A percentile compares a stretch with the other conserved stretches of the same genome.
Evolutionary conservation across 2,113 vertebrate genomes (phyloP).

Genomic region (Chamaetylas fuelleborni): DNA sequence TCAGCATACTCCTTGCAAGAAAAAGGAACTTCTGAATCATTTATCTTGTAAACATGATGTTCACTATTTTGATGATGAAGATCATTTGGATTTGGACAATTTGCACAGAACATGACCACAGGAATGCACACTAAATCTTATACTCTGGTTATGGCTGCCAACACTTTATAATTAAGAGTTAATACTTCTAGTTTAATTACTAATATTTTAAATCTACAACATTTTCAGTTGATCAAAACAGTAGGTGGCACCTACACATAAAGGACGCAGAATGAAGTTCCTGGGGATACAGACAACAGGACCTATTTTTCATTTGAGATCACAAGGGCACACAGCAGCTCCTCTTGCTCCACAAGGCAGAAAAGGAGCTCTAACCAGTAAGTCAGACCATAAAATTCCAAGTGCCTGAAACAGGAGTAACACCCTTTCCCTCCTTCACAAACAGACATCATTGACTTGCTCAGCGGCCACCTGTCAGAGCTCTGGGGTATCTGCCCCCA

Average conservation of each 20-base stretch:
- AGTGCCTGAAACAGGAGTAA: neutral
- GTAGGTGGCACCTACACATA: neutral
- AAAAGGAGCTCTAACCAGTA: neutral
- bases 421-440: neutral
- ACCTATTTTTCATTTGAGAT: neutral
- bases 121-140: neutral
- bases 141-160: neutral
- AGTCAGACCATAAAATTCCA: neutral
- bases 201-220: neutral
- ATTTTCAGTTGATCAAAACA: neutral
- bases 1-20: neutral
- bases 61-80: neutral
- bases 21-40: neutral
- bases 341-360: neutral
- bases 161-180: neutral
- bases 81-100: neutral
- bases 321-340: neutral
- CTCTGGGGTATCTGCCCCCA: accelerated
- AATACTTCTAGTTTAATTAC: neutral
- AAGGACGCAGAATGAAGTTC: neutral
- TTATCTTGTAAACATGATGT: neutral
- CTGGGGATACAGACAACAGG: neutral
- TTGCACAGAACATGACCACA: neutral
- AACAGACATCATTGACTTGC: neutral
- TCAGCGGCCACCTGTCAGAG: neutral